Conservation (phyloP, 2,797 vertebrate genomes). For the Gephyroberyx darwinii region DNA sequence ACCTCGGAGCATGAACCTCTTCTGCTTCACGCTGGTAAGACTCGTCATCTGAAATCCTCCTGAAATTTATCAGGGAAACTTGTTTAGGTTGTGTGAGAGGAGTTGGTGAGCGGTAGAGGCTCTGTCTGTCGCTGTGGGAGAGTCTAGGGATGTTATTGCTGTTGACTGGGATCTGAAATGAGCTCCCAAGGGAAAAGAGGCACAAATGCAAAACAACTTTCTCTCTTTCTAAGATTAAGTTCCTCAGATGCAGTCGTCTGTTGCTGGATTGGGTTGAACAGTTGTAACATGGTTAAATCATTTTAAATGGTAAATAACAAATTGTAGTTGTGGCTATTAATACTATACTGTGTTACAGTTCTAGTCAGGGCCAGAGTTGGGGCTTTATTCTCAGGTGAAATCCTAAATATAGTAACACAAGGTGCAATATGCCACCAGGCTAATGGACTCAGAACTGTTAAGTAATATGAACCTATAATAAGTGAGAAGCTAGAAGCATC, state of each 20-base stretch:
- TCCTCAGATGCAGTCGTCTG: background rate
- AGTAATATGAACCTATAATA: background rate
- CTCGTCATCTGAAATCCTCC: background rate
- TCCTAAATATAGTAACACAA: too few relatives aligned
- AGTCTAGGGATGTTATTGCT: slow-evolving; percentile 33
- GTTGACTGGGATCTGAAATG: slow-evolving; percentile 43
- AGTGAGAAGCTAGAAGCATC: background rate
- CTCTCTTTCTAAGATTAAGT: slow-evolving; percentile 8
- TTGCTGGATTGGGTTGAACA: background rate
- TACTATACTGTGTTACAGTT: too few relatives aligned
- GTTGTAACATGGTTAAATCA: too few relatives aligned
- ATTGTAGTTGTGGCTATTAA: too few relatives aligned
- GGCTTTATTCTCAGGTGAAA: too few relatives aligned
- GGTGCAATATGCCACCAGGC: too few relatives aligned
- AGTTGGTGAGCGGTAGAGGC: slow-evolving; percentile 1
- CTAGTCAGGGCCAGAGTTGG: too few relatives aligned
- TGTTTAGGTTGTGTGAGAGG: background rate
- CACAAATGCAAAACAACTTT: slow-evolving; percentile 20
- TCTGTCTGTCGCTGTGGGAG: slow-evolving; percentile 15
- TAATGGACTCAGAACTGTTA: too few relatives aligned
- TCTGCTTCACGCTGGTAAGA: slow-evolving; percentile 96
- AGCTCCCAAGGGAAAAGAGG: slow-evolving; percentile 22
- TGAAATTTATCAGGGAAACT: slow-evolving; percentile 4
- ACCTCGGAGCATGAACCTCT: slow-evolving; percentile 88
- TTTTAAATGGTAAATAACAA: too few relatives aligned